Percentiles rank a stretch among this genome's conserved stretches.
phyloP scores from a whole-genome alignment of 2,888 invertebrate genomes.

The Dynastes tityus region DNA sequence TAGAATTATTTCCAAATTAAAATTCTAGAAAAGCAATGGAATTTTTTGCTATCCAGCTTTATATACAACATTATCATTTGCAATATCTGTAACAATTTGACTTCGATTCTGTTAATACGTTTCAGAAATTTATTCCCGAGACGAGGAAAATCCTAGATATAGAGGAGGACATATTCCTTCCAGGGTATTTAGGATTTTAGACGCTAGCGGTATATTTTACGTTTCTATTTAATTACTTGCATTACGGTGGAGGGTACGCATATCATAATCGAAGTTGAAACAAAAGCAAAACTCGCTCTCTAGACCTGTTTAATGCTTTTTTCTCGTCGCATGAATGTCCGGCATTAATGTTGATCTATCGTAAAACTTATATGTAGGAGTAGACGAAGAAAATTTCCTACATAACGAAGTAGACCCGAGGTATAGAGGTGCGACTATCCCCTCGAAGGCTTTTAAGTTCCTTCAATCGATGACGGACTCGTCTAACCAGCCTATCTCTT shows the following conservation, averaged over 20 bases:
- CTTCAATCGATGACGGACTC: slow-evolving; percentile 78
- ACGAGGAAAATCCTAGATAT: slow-evolving; percentile 76
- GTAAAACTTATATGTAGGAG: slow-evolving; percentile 62
- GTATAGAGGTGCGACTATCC: slow-evolving; percentile 77
- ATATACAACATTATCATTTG: too few species aligned
- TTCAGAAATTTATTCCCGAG: slow-evolving; percentile 72
- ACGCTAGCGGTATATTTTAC: slow-evolving; percentile 68
- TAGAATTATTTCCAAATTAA: too few species aligned
- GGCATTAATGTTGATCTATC: slow-evolving; percentile 35
- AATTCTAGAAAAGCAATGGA: not conserved
- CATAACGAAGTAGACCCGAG: slow-evolving; percentile 76
- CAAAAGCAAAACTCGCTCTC: not conserved
- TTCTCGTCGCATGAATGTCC: slow-evolving; percentile 22
- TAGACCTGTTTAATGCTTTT: slow-evolving; percentile 6
- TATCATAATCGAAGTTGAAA: slow-evolving; percentile 23
- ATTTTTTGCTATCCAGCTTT: too few species aligned
- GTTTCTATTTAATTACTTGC: slow-evolving; percentile 13
- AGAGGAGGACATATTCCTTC: slow-evolving; percentile 79
- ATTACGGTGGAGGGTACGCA: slow-evolving; percentile 29
- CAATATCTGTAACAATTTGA: not conserved
- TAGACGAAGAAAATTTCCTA: slow-evolving; percentile 73
- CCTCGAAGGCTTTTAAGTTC: slow-evolving; percentile 79
- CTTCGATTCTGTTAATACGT: slow-evolving; percentile 56
- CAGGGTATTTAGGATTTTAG: slow-evolving; percentile 78
- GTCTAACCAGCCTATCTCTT: slow-evolving; percentile 65